These are phyloP conservation scores for Albula goreensis DNA, from an alignment of 2,113 vertebrate genomes.

Conservation along the genomic window DNA sequence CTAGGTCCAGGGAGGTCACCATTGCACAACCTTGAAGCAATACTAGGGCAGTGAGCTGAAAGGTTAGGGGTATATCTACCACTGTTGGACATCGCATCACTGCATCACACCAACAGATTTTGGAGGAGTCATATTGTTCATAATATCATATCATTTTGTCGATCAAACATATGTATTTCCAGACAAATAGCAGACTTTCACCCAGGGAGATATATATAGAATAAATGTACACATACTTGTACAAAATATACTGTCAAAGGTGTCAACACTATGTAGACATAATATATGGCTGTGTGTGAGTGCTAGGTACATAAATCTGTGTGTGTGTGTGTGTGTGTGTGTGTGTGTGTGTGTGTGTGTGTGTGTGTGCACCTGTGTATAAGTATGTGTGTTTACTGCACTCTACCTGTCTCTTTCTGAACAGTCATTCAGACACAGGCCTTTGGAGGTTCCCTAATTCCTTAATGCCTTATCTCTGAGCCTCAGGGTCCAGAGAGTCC, in stretches of 20 bases:
- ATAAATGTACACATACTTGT: too few relatives aligned
- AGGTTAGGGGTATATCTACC: not conserved
- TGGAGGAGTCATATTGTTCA: not conserved
- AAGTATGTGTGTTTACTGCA: not conserved
- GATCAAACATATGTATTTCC: too few relatives aligned
- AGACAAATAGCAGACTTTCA: too few relatives aligned
- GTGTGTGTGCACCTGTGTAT: not conserved
- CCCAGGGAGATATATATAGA: too few relatives aligned
- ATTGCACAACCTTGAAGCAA: not conserved
- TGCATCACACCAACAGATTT: not conserved
- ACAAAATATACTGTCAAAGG: too few relatives aligned
- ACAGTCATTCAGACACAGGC: not conserved
- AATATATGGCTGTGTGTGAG: not conserved
- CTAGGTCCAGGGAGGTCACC: not conserved
- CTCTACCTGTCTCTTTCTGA: not conserved
- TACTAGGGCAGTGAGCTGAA: not conserved
- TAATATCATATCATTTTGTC: too few relatives aligned
- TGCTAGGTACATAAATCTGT: not conserved
- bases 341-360: not conserved
- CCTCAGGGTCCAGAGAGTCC: not conserved
- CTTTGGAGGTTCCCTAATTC: not conserved
- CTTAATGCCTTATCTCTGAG: not conserved
- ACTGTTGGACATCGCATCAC: not conserved
- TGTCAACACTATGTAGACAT: too few relatives aligned
- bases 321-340: not conserved